Conservation (phyloP, 2,797 vertebrate genomes). For the Cryptoblepharus egeriae region DNA sequence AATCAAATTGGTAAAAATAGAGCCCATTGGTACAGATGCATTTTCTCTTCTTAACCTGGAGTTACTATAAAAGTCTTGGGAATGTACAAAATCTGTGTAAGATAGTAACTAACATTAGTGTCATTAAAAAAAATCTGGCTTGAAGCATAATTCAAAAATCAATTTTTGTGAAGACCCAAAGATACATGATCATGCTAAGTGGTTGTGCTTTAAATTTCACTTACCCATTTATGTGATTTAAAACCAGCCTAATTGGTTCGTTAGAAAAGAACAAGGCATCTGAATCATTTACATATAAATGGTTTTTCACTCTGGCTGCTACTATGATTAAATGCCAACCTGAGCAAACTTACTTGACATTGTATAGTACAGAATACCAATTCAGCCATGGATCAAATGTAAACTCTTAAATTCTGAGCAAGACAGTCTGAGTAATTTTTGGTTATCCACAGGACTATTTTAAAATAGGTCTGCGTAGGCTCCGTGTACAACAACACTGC, state of each 20-base stretch:
- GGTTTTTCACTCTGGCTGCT: slow-evolving; percentile 54
- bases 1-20: neutral
- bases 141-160: slow-evolving; percentile 32
- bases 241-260: slow-evolving; percentile 51
- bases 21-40: neutral
- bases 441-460: slow-evolving; percentile 3
- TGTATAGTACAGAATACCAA: slow-evolving; percentile 45
- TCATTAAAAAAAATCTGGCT: neutral
- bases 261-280: slow-evolving; percentile 39
- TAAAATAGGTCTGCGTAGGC: neutral
- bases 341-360: slow-evolving; percentile 51
- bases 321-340: slow-evolving; percentile 24
- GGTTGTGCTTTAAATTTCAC: slow-evolving; percentile 15
- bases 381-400: slow-evolving; percentile 27
- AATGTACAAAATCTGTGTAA: neutral
- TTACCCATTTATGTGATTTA: slow-evolving; percentile 36
- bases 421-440: neutral
- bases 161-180: slow-evolving; percentile 26
- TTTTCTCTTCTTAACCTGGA: neutral
- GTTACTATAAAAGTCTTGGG: neutral
- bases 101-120: slow-evolving; percentile 1
- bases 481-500: no score
- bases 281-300: slow-evolving; percentile 57
- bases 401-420: slow-evolving; percentile 22
- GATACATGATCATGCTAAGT: slow-evolving; percentile 4